These are phyloP conservation scores for Orchestes rusci DNA, from an alignment of 2,888 invertebrate genomes.

Conservation along the genomic window DNA sequence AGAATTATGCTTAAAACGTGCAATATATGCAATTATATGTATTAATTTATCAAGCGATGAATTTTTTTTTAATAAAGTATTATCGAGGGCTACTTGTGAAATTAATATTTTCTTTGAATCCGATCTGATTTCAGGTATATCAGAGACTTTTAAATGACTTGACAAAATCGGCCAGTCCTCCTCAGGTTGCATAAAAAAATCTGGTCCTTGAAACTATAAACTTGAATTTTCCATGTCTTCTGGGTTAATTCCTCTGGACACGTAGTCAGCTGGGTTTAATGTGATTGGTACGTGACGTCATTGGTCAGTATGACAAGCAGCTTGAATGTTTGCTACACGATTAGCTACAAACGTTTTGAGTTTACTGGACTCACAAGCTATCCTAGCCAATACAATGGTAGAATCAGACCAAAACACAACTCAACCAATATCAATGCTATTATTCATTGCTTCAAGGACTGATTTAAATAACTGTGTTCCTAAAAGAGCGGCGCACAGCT, in stretches of 20 bases:
- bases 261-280: no score
- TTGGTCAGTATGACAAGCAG: no score
- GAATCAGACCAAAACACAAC: conserved; percentile 4
- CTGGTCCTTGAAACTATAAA: no score
- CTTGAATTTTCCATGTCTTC: no score
- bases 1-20: no score
- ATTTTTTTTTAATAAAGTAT: conserved; percentile 1
- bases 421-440: background rate
- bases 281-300: no score
- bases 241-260: no score
- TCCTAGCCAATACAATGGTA: conserved; percentile 6
- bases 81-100: background rate
- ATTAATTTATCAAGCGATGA: conserved; percentile 4
- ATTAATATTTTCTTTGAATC: conserved; percentile 2
- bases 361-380: conserved; percentile 2
- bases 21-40: conserved; percentile 2
- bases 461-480: no score
- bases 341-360: conserved; percentile 8
- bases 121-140: no score
- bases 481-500: no score
- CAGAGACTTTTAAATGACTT: no score
- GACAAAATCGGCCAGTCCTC: background rate
- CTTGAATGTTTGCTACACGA: conserved; percentile 8
- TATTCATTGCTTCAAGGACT: background rate
- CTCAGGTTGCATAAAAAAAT: no score